A percentile compares a stretch with the other conserved stretches of the same genome.
Evolutionary conservation across 2,888 invertebrate species (phyloP).

Genomic region (Dolichomitus sp.): DNA sequence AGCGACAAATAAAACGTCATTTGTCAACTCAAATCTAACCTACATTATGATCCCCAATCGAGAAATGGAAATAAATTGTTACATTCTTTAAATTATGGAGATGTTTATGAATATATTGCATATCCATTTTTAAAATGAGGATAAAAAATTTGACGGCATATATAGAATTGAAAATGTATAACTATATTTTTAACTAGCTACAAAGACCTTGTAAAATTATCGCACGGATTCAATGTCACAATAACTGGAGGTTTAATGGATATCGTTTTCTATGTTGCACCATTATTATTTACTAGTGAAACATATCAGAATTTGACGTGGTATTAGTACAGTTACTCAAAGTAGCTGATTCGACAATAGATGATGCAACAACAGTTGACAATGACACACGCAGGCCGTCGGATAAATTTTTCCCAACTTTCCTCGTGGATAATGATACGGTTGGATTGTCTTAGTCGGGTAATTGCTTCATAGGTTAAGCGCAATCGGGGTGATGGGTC

Average conservation of each 20-base stretch:
- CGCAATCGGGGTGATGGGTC: slow-evolving; percentile 20
- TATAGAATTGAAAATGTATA: too few relatives aligned
- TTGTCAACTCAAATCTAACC: neutral
- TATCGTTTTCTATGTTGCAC: neutral
- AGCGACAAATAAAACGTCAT: neutral
- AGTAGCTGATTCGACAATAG: slow-evolving; percentile 8
- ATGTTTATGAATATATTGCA: neutral
- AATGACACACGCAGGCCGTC: slow-evolving; percentile 16
- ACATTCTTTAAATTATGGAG: neutral
- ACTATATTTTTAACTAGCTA: neutral
- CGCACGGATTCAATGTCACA: slow-evolving; percentile 18
- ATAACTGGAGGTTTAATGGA: neutral
- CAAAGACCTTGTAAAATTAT: slow-evolving; percentile 8
- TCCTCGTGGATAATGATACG: slow-evolving; percentile 22
- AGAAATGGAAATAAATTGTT: neutral
- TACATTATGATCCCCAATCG: neutral
- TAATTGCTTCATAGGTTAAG: slow-evolving; percentile 23
- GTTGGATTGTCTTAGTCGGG: neutral
- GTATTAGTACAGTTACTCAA: neutral
- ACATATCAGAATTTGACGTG: neutral
- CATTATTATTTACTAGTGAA: neutral
- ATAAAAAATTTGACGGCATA: too few relatives aligned
- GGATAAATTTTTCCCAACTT: slow-evolving; percentile 25
- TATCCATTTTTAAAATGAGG: too few relatives aligned
- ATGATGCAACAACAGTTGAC: slow-evolving; percentile 24